phyloP scores from a whole-genome alignment of 2,113 vertebrate species.

The Paedocypris sp. region DNA sequence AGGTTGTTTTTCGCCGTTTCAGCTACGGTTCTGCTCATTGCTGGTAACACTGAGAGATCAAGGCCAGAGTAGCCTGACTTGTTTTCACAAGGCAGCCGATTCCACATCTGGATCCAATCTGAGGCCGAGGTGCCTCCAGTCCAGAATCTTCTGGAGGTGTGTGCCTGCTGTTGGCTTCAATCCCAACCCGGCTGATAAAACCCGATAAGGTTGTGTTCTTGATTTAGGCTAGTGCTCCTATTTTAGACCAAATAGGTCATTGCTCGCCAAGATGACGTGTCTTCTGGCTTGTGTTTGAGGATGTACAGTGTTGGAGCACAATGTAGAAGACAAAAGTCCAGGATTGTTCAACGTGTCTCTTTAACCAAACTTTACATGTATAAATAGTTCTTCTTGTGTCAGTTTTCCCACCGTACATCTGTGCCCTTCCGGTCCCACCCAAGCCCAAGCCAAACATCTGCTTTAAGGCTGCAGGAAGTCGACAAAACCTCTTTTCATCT shows the following conservation, averaged over 20 bases:
- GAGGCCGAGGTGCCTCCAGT: slow-evolving; percentile 22
- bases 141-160: slow-evolving; percentile 23
- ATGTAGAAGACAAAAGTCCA: neutral
- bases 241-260: slow-evolving; percentile 24
- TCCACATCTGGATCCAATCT: slow-evolving; percentile 44
- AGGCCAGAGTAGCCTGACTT: slow-evolving; percentile 19
- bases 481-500: slow-evolving; percentile 19
- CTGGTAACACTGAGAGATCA: slow-evolving; percentile 14
- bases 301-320: no score
- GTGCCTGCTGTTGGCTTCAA: slow-evolving; percentile 25
- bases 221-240: slow-evolving; percentile 27
- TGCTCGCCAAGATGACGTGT: slow-evolving; percentile 2
- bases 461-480: slow-evolving; percentile 13
- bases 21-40: neutral
- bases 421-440: slow-evolving; percentile 5
- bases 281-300: neutral
- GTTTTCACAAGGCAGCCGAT: slow-evolving; percentile 35
- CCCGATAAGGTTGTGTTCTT: slow-evolving; percentile 39
- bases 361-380: neutral
- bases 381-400: neutral
- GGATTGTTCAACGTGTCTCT: neutral
- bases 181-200: slow-evolving; percentile 41
- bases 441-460: slow-evolving; percentile 24
- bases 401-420: neutral
- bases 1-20: no score